Evolutionary conservation across 2,113 vertebrate species (phyloP).

Genomic region (Eptesicus fuscus): DNA sequence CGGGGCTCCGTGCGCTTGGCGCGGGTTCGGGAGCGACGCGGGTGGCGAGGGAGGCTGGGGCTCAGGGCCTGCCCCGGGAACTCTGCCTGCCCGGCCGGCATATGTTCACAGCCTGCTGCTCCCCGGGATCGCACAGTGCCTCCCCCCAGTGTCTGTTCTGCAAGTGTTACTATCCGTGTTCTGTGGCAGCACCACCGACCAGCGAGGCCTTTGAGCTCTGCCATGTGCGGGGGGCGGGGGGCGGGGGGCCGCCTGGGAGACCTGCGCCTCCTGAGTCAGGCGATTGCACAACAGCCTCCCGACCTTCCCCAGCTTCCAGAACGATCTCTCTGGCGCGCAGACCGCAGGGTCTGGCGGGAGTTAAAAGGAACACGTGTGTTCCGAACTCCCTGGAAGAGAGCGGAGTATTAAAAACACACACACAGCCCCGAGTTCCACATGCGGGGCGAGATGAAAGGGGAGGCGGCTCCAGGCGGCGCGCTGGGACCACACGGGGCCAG

Average conservation of each 20-base stretch:
- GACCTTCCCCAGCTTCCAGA: conserved; percentile 15
- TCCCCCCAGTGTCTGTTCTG: conserved; percentile 42
- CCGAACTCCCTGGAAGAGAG: conserved; percentile 46
- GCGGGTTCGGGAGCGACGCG: neutral
- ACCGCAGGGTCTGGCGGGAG: conserved; percentile 52
- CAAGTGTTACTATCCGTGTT: conserved; percentile 58
- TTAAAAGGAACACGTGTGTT: conserved; percentile 67
- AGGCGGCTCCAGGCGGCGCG: neutral
- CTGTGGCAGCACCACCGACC: conserved; percentile 40
- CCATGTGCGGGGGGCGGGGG: neutral
- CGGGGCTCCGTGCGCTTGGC: conserved; percentile 26
- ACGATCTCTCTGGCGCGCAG: conserved; percentile 44
- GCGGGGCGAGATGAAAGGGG: conserved; percentile 62
- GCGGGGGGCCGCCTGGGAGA: neutral
- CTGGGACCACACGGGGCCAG: conserved; percentile 28
- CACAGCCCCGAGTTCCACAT: neutral
- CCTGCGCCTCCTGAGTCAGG: neutral
- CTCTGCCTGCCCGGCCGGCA: conserved; percentile 36
- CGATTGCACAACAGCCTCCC: neutral
- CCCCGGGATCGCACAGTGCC: conserved; percentile 52
- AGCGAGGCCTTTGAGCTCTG: neutral
- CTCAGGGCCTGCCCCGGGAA: conserved; percentile 38
- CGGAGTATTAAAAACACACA: conserved; percentile 36
- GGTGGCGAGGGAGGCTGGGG: conserved; percentile 16
- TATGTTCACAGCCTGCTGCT: conserved; percentile 52